Evolutionary conservation across 2,113 vertebrate genomes (phyloP).

Genomic region (Tragelaphus strepsiceros): DNA sequence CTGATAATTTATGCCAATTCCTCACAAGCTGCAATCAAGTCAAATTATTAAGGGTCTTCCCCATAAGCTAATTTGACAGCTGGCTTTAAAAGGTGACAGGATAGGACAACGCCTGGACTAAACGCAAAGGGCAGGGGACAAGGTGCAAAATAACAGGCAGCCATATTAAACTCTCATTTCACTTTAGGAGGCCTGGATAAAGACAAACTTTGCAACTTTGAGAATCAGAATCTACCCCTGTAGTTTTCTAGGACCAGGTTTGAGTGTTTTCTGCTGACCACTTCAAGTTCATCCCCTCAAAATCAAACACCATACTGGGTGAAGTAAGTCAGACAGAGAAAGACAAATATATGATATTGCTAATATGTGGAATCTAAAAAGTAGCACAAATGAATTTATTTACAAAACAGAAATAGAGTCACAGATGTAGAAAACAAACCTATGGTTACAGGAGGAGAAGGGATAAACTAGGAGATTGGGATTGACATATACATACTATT

Average conservation of each 20-base stretch:
- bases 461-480: not conserved
- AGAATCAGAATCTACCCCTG: not conserved
- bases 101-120: not conserved
- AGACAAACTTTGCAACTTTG: not conserved
- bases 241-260: not conserved
- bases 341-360: not conserved
- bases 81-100: not conserved
- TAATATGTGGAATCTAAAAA: not conserved
- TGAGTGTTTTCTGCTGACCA: not conserved
- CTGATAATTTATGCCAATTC: conserved; percentile 4
- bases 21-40: not conserved
- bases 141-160: not conserved
- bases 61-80: not conserved
- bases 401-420: not conserved
- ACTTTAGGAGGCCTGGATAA: not conserved
- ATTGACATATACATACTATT: not conserved
- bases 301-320: not conserved
- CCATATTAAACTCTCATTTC: not conserved
- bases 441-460: not conserved
- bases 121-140: not conserved
- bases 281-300: not conserved
- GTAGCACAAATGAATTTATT: not conserved
- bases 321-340: not conserved
- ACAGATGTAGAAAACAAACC: not conserved
- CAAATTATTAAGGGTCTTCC: not conserved